Percentiles rank a stretch among this genome's conserved stretches.
phyloP scores from a whole-genome alignment of 2,888 invertebrate species.

The Polydrusus cervinus region DNA sequence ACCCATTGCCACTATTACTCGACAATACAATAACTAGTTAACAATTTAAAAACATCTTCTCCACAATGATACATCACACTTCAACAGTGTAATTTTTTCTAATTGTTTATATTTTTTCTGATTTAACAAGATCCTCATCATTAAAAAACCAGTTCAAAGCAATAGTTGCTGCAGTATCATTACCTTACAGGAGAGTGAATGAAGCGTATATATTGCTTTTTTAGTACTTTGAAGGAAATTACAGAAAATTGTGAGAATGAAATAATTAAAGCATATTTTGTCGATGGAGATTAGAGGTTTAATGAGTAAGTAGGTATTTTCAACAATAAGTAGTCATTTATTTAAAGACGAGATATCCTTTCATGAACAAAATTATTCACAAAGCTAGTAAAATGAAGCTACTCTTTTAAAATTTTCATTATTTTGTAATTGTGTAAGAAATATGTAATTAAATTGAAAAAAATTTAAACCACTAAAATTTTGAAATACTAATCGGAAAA shows the following conservation, averaged over 20 bases:
- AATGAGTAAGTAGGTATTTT: neutral
- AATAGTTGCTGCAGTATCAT: neutral
- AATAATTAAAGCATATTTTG: neutral
- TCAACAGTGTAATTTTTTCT: neutral
- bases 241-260: slow-evolving; percentile 12
- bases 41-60: neutral
- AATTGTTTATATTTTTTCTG: slow-evolving; percentile 2
- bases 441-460: too few species aligned
- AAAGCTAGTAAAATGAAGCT: too few species aligned
- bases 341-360: neutral
- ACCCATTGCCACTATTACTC: too few species aligned
- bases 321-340: neutral
- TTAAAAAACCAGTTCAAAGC: slow-evolving; percentile 5
- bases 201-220: slow-evolving; percentile 4
- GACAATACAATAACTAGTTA: slow-evolving; percentile 11
- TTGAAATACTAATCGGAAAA: too few species aligned
- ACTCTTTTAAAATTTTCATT: too few species aligned
- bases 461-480: too few species aligned
- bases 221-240: slow-evolving; percentile 12
- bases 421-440: too few species aligned
- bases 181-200: slow-evolving; percentile 6
- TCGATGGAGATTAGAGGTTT: neutral
- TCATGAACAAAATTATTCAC: too few species aligned
- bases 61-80: slow-evolving; percentile 25
- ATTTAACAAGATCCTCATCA: neutral